Percentiles rank a stretch among this genome's conserved stretches.
phyloP scores from a whole-genome alignment of 2,888 invertebrate genomes.

The Patella depressa region DNA sequence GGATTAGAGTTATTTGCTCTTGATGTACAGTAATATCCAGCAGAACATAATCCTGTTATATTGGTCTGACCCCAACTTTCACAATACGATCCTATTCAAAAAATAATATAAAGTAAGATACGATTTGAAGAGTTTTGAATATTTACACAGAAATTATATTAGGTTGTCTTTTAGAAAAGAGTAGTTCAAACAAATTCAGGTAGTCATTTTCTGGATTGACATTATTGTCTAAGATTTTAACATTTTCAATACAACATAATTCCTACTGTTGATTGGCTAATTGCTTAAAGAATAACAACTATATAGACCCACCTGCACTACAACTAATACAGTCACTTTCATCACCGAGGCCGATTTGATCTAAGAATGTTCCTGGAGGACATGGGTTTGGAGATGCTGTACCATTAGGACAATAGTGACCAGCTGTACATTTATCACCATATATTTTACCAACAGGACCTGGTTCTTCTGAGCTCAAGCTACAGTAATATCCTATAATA shows the following conservation, averaged over 20 bases:
- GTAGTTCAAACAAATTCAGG: too few species aligned
- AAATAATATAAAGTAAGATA: neutral
- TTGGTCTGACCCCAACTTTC: slow-evolving; percentile 54
- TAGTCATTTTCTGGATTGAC: too few species aligned
- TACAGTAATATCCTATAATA: slow-evolving; percentile 62
- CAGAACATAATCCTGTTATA: slow-evolving; percentile 53
- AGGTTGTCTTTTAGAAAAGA: too few species aligned
- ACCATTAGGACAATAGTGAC: slow-evolving; percentile 65
- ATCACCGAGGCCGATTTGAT: slow-evolving; percentile 48
- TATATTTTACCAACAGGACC: slow-evolving; percentile 52
- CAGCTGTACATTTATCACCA: slow-evolving; percentile 63
- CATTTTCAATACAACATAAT: too few species aligned
- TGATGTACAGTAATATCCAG: slow-evolving; percentile 58
- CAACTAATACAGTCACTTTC: slow-evolving; percentile 61
- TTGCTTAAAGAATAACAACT: neutral
- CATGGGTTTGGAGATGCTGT: slow-evolving; percentile 58
- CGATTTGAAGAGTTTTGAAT: neutral
- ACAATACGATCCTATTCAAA: slow-evolving; percentile 58
- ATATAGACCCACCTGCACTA: slow-evolving; percentile 49
- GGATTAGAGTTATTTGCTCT: slow-evolving; percentile 56
- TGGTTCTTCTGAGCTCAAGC: slow-evolving; percentile 48
- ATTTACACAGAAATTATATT: too few species aligned
- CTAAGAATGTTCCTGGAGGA: slow-evolving; percentile 64
- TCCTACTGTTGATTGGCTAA: neutral
- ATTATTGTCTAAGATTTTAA: too few species aligned